Evolutionary conservation across 2,888 invertebrate species (phyloP), one percentile per base, ranked within the genome.

Genomic region (Thecophora atra): DNA sequence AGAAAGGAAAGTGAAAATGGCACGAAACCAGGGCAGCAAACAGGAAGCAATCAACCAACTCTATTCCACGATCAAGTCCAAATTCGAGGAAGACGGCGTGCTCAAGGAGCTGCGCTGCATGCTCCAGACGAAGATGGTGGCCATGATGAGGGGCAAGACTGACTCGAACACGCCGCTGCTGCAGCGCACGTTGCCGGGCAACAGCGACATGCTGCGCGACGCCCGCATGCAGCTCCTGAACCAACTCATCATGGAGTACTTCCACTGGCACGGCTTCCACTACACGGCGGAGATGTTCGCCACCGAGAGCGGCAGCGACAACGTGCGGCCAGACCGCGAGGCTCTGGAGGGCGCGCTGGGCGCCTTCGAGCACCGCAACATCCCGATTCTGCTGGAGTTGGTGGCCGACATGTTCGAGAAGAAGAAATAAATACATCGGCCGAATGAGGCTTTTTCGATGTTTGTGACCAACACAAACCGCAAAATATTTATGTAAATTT

Each of bases 161-260:
- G 76, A 76, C 11, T 17, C 72, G 1, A 66, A 66, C 42, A 51
- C 72, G 21, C 64, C 72, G 5, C 19, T 76, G 51, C 44, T 76
- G 15, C 63, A 73, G 19, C 73, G 68, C 51, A 21, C 67, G 44
- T 52, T 47, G 24, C 70, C 47, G 0, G 68, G 63, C 21, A 54
- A 47, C 1, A 51, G 30, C 21, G 70, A 67, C 8, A 51, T 24
- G 17, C 58, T 47, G 8, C 64, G 70, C n/a, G 78, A 79, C 71
- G 54, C 79, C 15, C 78, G 81, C 1, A 79, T 80, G 24, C 67
- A 74, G 11, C 24, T 79, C 19, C 70, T 80, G 64, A 76, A 81
- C 73, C 79, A 83, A 89, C 73, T 86, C 19, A 81, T 86, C 8
- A 78, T 85, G 73, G 86, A 86, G 71, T 86, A 85, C 71, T 79